A percentile compares a stretch with the other conserved stretches of the same genome.
Evolutionary conservation across 2,888 invertebrate genomes (phyloP).

Genomic region (Lasius platythorax): DNA sequence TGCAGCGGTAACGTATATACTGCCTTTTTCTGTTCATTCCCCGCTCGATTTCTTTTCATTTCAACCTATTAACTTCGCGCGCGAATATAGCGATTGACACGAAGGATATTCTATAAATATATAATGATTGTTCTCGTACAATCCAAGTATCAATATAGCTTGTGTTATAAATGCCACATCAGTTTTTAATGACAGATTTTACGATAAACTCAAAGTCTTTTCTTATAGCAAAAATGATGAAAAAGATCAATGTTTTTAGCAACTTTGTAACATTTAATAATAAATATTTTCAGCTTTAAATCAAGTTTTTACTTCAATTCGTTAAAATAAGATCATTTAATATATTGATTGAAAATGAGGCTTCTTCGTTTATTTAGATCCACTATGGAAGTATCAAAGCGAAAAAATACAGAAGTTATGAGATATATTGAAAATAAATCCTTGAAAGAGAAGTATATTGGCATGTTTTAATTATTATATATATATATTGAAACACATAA

Average conservation of each 20-base stretch:
- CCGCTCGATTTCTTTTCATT: constrained; percentile 58
- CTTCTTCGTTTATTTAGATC: neutral
- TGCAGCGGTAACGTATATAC: constrained; percentile 54
- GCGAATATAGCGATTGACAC: constrained; percentile 66
- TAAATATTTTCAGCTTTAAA: neutral
- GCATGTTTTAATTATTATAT: neutral
- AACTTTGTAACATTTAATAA: neutral
- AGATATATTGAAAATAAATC: neutral
- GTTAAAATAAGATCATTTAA: neutral
- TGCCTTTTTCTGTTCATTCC: constrained; percentile 50
- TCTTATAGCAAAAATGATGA: neutral
- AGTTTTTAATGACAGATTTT: neutral
- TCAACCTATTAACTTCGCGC: constrained; percentile 53
- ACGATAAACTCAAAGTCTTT: neutral
- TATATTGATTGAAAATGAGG: neutral
- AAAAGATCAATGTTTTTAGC: neutral
- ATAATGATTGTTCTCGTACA: constrained; percentile 12
- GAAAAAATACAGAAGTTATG: neutral
- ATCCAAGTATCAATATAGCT: neutral
- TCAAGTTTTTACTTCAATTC: neutral
- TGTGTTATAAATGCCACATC: neutral
- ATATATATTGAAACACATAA: neutral
- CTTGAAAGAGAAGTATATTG: neutral
- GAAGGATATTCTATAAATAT: constrained; percentile 8
- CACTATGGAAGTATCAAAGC: neutral